These are phyloP conservation scores for Cistogaster globosa DNA, from an alignment of 2,888 invertebrate genomes.

Conservation along the genomic window DNA sequence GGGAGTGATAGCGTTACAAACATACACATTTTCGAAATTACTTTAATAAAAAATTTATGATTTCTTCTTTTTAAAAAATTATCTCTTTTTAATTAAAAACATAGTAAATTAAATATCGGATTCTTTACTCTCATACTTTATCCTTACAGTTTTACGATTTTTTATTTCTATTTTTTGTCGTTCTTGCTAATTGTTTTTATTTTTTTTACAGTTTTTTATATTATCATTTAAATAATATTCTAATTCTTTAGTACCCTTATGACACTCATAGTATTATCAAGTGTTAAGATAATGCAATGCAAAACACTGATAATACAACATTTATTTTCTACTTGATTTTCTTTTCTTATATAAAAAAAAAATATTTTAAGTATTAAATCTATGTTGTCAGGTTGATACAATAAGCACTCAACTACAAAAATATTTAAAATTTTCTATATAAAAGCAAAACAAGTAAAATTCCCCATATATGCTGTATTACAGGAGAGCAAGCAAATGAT, in stretches of 20 bases:
- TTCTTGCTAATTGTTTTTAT: too few species aligned
- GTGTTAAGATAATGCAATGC: slow-evolving; percentile 39
- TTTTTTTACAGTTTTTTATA: not conserved
- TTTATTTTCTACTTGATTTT: slow-evolving; percentile 3
- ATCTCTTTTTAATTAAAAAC: too few species aligned
- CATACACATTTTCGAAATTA: too few species aligned
- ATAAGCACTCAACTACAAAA: slow-evolving; percentile 3
- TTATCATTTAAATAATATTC: not conserved
- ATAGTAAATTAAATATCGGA: too few species aligned
- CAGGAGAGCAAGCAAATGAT: not conserved
- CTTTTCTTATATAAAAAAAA: not conserved
- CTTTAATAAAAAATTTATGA: too few species aligned
- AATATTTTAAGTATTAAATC: slow-evolving; percentile 3
- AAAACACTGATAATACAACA: slow-evolving; percentile 38
- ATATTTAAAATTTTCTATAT: not conserved
- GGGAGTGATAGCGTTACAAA: too few species aligned
- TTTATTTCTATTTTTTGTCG: too few species aligned
- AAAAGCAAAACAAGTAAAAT: not conserved
- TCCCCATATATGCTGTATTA: not conserved
- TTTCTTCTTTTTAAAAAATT: too few species aligned
- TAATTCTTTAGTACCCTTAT: not conserved
- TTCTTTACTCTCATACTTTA: too few species aligned
- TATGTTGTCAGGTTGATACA: slow-evolving; percentile 10
- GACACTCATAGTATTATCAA: slow-evolving; percentile 35
- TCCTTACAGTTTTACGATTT: too few species aligned